Percentiles rank a stretch among this genome's conserved stretches.
Conservation (phyloP, 2,797 vertebrate species). For the Danionella dracula region DNA sequence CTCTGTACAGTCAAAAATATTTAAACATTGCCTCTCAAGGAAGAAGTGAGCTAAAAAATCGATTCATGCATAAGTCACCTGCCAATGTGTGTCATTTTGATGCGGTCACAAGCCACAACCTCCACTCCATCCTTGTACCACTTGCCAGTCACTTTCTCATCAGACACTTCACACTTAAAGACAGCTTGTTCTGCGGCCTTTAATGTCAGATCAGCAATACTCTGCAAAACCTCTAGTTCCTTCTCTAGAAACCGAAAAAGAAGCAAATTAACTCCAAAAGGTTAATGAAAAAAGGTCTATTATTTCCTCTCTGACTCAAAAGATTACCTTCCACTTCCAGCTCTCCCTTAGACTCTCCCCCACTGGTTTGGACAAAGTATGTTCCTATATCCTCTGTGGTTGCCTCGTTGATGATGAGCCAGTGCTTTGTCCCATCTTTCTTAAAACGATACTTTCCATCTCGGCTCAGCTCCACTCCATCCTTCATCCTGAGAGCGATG, state of each 20-base stretch:
- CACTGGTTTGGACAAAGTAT: slow-evolving; percentile 77
- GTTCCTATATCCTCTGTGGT: slow-evolving; percentile 73
- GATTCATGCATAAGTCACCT: slow-evolving; percentile 62
- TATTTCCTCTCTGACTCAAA: not conserved
- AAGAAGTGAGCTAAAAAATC: not conserved
- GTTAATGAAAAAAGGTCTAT: not conserved
- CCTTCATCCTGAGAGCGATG: slow-evolving; percentile 76
- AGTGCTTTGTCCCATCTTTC: slow-evolving; percentile 83
- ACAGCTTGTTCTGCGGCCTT: slow-evolving; percentile 82
- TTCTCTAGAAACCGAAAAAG: slow-evolving; percentile 68
- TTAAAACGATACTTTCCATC: slow-evolving; percentile 90
- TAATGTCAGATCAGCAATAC: slow-evolving; percentile 81
- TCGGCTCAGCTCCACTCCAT: slow-evolving; percentile 81
- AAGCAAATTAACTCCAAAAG: too few relatives aligned
- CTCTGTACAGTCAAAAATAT: too few relatives aligned
- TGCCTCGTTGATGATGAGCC: slow-evolving; percentile 83
- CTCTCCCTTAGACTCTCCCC: slow-evolving; percentile 83
- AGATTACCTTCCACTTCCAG: slow-evolving; percentile 83
- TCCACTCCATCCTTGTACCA: slow-evolving; percentile 87
- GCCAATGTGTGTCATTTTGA: slow-evolving; percentile 81
- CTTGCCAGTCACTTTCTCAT: slow-evolving; percentile 86
- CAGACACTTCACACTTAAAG: slow-evolving; percentile 91
- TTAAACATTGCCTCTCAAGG: too few relatives aligned
- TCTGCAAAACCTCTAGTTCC: slow-evolving; percentile 83
- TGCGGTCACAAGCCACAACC: slow-evolving; percentile 72